Evolutionary conservation across 2,888 invertebrate genomes (phyloP).

Genomic region (Myopa tessellatipennis): DNA sequence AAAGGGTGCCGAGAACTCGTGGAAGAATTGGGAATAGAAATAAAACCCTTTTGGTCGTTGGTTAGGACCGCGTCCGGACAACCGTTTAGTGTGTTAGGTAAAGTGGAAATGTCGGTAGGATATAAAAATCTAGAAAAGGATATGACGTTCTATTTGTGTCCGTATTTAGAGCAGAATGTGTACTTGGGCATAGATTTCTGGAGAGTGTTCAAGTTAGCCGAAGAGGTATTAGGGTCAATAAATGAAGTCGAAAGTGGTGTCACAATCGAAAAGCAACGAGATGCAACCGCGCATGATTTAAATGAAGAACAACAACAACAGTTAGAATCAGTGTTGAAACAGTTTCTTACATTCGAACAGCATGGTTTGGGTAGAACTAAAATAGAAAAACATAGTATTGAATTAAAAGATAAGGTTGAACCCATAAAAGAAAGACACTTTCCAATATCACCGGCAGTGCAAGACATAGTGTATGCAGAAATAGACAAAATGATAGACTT

Average conservation of each 20-base stretch:
- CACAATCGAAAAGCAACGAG: not conserved
- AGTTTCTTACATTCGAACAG: constrained; percentile 18
- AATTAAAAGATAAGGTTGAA: too few relatives aligned
- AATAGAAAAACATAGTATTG: not conserved
- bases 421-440: too few relatives aligned
- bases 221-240: not conserved
- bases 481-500: too few relatives aligned
- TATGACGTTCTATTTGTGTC: constrained; percentile 27
- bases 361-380: constrained; percentile 38
- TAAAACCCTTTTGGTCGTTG: not conserved
- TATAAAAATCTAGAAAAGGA: not conserved
- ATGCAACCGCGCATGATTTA: constrained; percentile 14
- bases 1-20: constrained; percentile 14
- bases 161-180: constrained; percentile 26
- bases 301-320: not conserved
- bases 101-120: not conserved
- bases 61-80: constrained; percentile 39
- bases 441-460: too few relatives aligned
- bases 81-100: constrained; percentile 22
- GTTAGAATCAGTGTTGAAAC: constrained; percentile 26
- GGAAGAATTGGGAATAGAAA: not conserved
- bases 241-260: not conserved
- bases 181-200: constrained; percentile 46
- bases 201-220: constrained; percentile 36
- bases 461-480: too few relatives aligned